Percentiles rank a stretch among this genome's conserved stretches.
These are phyloP conservation scores for Rhabditoides inermis DNA, from an alignment of 2,888 invertebrate species.

Conservation along the genomic window DNA sequence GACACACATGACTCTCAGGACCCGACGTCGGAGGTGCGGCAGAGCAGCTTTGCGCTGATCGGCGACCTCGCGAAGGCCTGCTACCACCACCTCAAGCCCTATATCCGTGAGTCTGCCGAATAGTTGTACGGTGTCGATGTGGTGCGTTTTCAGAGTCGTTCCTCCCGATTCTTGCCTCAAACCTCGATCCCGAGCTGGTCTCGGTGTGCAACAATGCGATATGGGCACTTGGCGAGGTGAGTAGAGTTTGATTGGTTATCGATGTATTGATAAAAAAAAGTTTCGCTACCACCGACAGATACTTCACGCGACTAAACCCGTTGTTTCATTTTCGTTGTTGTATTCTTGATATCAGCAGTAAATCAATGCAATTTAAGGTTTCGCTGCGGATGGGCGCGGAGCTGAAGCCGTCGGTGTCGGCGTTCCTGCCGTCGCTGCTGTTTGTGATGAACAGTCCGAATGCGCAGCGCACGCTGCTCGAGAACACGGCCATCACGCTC, in stretches of 20 bases:
- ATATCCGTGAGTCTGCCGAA: slow-evolving; percentile 65
- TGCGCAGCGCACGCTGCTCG: slow-evolving; percentile 95
- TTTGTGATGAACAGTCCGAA: slow-evolving; percentile 83
- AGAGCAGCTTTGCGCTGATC: slow-evolving; percentile 91
- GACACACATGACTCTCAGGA: slow-evolving; percentile 62
- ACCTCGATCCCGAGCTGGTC: slow-evolving; percentile 90
- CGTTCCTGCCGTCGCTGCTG: slow-evolving; percentile 81
- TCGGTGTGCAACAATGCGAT: slow-evolving; percentile 90
- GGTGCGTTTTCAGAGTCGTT: slow-evolving; percentile 67
- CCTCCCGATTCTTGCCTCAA: slow-evolving; percentile 86
- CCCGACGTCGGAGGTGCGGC: slow-evolving; percentile 91
- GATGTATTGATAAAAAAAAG: no score
- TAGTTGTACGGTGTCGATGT: not conserved
- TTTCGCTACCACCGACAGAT: no score
- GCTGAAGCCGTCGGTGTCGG: slow-evolving; percentile 80
- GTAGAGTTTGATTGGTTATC: not conserved
- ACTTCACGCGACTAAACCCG: no score
- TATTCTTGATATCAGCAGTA: not conserved
- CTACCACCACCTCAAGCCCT: slow-evolving; percentile 89
- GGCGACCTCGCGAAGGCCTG: slow-evolving; percentile 97
- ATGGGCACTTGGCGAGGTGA: slow-evolving; percentile 90
- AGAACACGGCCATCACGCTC: slow-evolving; percentile 99
- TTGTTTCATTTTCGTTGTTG: not conserved
- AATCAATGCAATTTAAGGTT: slow-evolving; percentile 14
- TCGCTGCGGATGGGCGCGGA: slow-evolving; percentile 57